These are phyloP conservation scores for Pangasianodon gigas DNA, from an alignment of 2,113 vertebrate genomes.

Conservation along the genomic window DNA sequence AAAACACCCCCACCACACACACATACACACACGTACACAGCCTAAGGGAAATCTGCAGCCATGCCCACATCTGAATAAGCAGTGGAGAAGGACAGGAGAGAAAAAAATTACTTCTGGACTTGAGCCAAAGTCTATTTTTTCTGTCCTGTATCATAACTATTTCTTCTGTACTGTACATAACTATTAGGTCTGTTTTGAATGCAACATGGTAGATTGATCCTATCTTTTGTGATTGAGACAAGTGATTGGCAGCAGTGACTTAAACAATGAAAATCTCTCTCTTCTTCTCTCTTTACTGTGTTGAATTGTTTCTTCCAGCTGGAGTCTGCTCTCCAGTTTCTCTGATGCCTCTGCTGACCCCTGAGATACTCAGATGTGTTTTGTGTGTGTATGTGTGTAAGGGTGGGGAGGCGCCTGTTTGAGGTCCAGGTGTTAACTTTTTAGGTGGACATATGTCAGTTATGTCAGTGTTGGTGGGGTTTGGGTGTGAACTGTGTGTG, in stretches of 20 bases:
- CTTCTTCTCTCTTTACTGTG: slow-evolving; percentile 48
- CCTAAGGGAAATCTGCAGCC: slow-evolving; percentile 18
- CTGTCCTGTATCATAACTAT: not conserved
- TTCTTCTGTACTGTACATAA: too few relatives aligned
- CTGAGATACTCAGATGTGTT: slow-evolving; percentile 67
- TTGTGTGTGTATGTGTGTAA: slow-evolving; percentile 36
- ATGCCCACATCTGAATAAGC: slow-evolving; percentile 48
- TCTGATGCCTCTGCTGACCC: slow-evolving; percentile 73
- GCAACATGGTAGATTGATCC: not conserved
- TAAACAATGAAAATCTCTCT: slow-evolving; percentile 19
- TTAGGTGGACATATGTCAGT: slow-evolving; percentile 87
- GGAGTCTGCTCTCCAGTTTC: slow-evolving; percentile 75
- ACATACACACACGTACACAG: slow-evolving; percentile 33
- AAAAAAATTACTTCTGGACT: not conserved
- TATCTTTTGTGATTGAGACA: not conserved
- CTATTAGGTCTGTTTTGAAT: not conserved
- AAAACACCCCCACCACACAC: slow-evolving; percentile 37
- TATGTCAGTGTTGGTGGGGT: slow-evolving; percentile 79
- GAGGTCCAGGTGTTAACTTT: slow-evolving; percentile 84
- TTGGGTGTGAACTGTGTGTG: slow-evolving; percentile 48
- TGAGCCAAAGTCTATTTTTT: not conserved
- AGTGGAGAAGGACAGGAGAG: not conserved
- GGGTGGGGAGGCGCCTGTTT: not conserved
- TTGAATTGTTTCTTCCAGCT: slow-evolving; percentile 84
- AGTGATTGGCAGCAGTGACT: not conserved